Conservation (phyloP, 2,888 invertebrate genomes). For the Trichogramma dendrolimi region DNA sequence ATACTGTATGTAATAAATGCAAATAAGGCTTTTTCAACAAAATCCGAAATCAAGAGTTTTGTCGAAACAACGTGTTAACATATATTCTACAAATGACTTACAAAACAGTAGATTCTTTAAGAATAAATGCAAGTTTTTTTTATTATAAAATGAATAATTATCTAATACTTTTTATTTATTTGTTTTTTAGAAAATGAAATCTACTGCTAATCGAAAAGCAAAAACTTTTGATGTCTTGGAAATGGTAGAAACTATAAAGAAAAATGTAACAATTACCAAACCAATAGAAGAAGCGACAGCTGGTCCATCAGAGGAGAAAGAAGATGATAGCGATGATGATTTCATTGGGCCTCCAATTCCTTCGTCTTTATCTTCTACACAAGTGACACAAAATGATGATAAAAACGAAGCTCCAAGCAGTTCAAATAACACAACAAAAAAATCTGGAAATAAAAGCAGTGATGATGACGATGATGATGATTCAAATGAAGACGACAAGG, state of each 20-base stretch:
- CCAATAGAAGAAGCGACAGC: constrained; percentile 9
- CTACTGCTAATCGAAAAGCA: constrained; percentile 57
- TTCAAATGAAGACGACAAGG: constrained; percentile 41
- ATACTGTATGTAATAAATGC: no score
- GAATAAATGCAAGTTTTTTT: not conserved
- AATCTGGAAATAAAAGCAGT: constrained; percentile 1
- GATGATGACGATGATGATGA: constrained; percentile 20
- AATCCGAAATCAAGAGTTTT: no score
- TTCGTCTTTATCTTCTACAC: not conserved
- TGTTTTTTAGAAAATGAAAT: constrained; percentile 52
- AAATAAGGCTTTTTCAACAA: no score
- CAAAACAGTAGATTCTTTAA: no score
- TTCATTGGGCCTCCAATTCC: constrained; percentile 44
- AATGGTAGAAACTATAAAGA: constrained; percentile 48
- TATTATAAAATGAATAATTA: not conserved
- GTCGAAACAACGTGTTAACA: no score
- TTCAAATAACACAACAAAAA: constrained; percentile 4
- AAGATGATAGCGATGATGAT: constrained; percentile 30
- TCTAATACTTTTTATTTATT: not conserved
- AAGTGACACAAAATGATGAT: constrained; percentile 10
- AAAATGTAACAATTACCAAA: constrained; percentile 39
- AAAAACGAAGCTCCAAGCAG: constrained; percentile 5
- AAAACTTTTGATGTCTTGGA: constrained; percentile 78
- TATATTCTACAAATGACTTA: no score
- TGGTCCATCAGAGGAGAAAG: not conserved